These are phyloP conservation scores for Minunthozetes semirufus DNA, from an alignment of 2,888 invertebrate genomes.

Conservation along the genomic window DNA sequence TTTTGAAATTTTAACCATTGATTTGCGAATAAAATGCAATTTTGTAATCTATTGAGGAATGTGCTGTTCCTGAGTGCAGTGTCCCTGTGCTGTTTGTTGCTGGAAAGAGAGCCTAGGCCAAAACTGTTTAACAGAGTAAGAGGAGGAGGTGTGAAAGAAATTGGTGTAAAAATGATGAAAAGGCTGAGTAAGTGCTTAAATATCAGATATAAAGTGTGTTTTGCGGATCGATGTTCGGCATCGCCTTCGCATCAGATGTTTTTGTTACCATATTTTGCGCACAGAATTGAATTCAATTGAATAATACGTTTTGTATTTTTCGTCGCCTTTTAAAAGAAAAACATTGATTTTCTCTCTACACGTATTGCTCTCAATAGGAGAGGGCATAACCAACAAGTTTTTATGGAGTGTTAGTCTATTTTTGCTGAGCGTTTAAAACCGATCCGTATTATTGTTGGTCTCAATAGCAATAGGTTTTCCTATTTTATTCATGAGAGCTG, in stretches of 20 bases:
- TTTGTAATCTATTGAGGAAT: no score
- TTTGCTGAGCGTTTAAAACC: background rate
- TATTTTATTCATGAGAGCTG: conserved; percentile 22
- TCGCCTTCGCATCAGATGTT: background rate
- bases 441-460: background rate
- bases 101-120: background rate
- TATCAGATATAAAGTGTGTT: background rate
- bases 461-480: conserved; percentile 18
- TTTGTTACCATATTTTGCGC: conserved; percentile 19
- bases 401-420: conserved; percentile 7
- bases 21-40: no score
- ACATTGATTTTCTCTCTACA: conserved; percentile 19
- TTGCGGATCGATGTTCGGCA: conserved; percentile 13
- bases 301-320: background rate
- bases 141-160: background rate
- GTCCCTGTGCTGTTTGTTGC: no score
- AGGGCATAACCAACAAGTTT: conserved; percentile 16
- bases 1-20: no score
- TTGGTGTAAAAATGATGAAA: conserved; percentile 17
- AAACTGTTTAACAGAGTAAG: background rate
- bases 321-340: conserved; percentile 20
- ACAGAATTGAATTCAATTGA: conserved; percentile 7
- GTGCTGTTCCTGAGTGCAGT: no score
- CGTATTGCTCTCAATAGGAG: background rate
- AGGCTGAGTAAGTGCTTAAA: background rate